Evolutionary conservation across 2,113 vertebrate genomes (phyloP).

Genomic region (Gorsachius goisagi): DNA sequence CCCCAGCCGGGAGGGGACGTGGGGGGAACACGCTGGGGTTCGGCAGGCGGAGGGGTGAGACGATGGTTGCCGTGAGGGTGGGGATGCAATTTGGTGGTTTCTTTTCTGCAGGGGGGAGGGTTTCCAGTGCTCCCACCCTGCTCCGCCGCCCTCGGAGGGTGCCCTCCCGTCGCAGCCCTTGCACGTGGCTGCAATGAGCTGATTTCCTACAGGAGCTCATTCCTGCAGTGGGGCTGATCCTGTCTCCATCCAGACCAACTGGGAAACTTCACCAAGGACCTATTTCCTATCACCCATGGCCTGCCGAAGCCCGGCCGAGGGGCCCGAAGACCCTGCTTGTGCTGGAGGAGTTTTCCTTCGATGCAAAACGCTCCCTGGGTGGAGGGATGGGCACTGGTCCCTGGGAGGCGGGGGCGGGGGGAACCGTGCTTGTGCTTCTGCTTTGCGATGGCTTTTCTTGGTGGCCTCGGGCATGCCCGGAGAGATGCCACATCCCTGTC

Average conservation of each 20-base stretch:
- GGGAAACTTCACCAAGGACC: not conserved
- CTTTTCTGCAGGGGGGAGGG: not conserved
- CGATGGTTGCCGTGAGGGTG: not conserved
- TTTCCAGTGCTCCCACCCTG: not conserved
- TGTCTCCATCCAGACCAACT: not conserved
- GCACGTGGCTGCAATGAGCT: rapidly evolving
- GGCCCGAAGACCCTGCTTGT: not conserved
- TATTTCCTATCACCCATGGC: rapidly evolving
- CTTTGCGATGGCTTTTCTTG: not conserved
- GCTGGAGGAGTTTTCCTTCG: not conserved
- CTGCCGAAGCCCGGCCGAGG: not conserved
- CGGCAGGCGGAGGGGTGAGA: not conserved
- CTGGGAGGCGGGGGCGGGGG: not conserved
- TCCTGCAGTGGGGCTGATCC: not conserved
- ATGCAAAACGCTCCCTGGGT: rapidly evolving
- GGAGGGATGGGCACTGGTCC: not conserved
- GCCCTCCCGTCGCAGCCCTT: not conserved
- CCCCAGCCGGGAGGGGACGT: rapidly evolving
- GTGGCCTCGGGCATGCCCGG: not conserved
- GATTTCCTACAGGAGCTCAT: rapidly evolving
- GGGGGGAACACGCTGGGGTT: not conserved
- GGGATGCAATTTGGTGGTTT: not conserved
- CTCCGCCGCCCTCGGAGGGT: not conserved
- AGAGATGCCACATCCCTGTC: not conserved
- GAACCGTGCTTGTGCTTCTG: not conserved